Evolutionary conservation across 2,113 vertebrate genomes (phyloP), one percentile per base, ranked within the genome.

Genomic region (Zosterops hypoxanthus): DNA sequence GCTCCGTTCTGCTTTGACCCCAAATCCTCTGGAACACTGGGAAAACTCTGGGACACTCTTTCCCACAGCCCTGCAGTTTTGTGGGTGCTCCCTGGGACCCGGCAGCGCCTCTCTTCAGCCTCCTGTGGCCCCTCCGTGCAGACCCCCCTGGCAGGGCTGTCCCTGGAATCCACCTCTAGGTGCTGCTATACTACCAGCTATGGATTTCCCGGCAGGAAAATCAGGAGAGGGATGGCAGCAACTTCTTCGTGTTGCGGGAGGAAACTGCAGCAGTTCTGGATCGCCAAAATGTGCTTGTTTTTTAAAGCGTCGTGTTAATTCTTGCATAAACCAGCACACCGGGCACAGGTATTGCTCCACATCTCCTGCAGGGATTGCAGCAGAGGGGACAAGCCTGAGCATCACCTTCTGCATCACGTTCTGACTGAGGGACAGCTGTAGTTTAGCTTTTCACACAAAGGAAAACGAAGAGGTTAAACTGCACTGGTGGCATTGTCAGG

Each of bases 121-220:
- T 28, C 13, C 44, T 3, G 44, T 18, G 17, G 44, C 78, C 53
- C 9, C 39, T 9, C 16, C 0, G 19, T 22, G 44, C 81, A 33
- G 31, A 49, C 9, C 68, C 47, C 68, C 19, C 7, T 65, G 91
- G 73, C 77, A 71, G 69, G 77, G 19, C 28, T 88, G 82, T 53
- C 56, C 82, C 82, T 10, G 11, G 3, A 22, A 59, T 39, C 64
- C 80, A 76, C 96, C 96, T 97, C 96, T 97, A 96, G 95, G 86
- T 96, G 96, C 81, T 97, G 96, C 96, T 97, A 0, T 94, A 34
- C 86, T 31, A 88, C 96, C 92, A 93, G 92, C 94, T 49, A 95
- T 94, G 83, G 89, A 60, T 70, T 70, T 80, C 72, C 89, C 22
- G 6, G 60, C 82, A 60, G 82, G 25, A 39, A 50, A 25, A 61